Percentiles rank a stretch among this genome's conserved stretches.
Evolutionary conservation across 2,888 invertebrate genomes (phyloP).

Genomic region (Mesoligia furuncula): DNA sequence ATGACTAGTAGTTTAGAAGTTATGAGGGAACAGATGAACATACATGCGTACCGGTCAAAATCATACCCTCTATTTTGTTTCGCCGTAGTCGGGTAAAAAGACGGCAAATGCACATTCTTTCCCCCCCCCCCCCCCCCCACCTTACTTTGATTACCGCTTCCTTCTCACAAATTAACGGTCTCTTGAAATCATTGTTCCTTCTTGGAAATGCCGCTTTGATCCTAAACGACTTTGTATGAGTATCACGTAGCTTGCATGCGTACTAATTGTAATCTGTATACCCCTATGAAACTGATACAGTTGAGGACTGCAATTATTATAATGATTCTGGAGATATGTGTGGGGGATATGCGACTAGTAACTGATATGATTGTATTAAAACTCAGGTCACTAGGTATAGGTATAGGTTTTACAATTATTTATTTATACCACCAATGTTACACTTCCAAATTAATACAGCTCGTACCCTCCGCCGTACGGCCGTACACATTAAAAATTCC

Average conservation of each 20-base stretch:
- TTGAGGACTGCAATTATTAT: slow-evolving; percentile 1
- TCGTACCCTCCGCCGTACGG: too few relatives aligned
- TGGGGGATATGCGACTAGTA: neutral
- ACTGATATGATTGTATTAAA: neutral
- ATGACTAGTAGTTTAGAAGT: too few relatives aligned
- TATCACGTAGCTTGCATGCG: neutral
- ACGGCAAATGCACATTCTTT: neutral
- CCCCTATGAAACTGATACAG: neutral
- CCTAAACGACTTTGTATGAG: neutral
- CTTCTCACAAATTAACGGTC: neutral
- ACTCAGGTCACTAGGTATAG: too few relatives aligned
- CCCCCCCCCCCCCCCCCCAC: too few relatives aligned
- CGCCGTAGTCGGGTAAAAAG: too few relatives aligned
- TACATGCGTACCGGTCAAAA: too few relatives aligned
- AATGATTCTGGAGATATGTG: neutral
- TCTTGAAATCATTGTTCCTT: slow-evolving; percentile 13
- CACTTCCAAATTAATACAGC: too few relatives aligned
- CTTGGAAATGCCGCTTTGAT: neutral
- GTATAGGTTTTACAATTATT: too few relatives aligned
- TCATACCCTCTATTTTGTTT: too few relatives aligned
- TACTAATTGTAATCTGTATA: neutral
- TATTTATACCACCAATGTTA: too few relatives aligned
- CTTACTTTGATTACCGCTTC: neutral
- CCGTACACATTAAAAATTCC: too few relatives aligned
- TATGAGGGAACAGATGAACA: too few relatives aligned